Evolutionary conservation across 2,888 invertebrate genomes (phyloP).

Genomic region (Eumerus sabulonum): DNA sequence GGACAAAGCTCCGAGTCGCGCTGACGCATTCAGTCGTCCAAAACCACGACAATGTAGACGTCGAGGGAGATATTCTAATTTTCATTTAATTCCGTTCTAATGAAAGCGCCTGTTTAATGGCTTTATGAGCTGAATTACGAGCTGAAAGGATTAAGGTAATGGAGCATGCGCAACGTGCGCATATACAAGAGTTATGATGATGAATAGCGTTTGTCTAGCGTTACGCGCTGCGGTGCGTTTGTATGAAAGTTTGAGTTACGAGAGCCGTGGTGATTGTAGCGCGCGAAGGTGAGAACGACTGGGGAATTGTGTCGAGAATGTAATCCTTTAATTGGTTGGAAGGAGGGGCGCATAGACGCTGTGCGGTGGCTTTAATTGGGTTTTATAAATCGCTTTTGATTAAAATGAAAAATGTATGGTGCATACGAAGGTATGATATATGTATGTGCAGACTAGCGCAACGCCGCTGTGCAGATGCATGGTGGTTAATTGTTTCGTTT

Average conservation of each 20-base stretch:
- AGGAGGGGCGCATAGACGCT: conserved; percentile 3
- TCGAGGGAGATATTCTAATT: conserved; percentile 52
- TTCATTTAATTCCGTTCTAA: conserved; percentile 59
- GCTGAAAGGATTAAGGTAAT: conserved; percentile 42
- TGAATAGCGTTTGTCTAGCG: conserved; percentile 7
- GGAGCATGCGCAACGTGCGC: conserved; percentile 59
- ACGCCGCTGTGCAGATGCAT: conserved; percentile 1
- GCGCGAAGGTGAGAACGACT: conserved; percentile 15
- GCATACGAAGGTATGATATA: conserved; percentile 36
- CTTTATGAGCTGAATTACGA: conserved; percentile 35
- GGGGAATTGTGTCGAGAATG: conserved; percentile 21
- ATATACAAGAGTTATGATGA: conserved; percentile 16
- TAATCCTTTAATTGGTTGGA: conserved; percentile 51
- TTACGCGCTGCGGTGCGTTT: conserved; percentile 43
- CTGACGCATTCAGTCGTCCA: background rate
- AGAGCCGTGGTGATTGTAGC: background rate
- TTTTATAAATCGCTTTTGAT: conserved; percentile 67
- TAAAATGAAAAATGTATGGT: conserved; percentile 52
- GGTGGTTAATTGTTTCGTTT: background rate
- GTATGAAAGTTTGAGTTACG: conserved; percentile 48
- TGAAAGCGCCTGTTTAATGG: conserved; percentile 37
- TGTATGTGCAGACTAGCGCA: background rate
- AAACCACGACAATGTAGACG: conserved; percentile 22
- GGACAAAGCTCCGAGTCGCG: conserved; percentile 31
- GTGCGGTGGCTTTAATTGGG: conserved; percentile 50